These are phyloP conservation scores for Acanthosoma haemorrhoidale DNA, from an alignment of 2,888 invertebrate species.

Conservation along the genomic window DNA sequence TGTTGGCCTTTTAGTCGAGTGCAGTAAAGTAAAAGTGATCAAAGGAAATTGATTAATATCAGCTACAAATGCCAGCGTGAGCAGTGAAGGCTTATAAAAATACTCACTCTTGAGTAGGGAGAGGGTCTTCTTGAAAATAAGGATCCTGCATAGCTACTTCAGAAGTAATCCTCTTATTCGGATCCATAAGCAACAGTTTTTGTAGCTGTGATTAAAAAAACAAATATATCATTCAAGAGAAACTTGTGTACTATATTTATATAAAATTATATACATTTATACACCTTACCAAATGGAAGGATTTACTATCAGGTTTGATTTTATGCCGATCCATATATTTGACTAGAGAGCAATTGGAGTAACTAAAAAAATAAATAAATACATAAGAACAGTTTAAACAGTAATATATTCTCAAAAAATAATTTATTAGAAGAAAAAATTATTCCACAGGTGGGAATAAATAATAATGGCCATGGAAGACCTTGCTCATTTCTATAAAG, in stretches of 20 bases:
- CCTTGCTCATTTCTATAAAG: no score
- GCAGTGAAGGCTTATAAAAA: not conserved
- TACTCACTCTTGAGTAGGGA: slow-evolving; percentile 74
- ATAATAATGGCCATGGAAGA: slow-evolving; percentile 38
- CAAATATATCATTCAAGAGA: not conserved
- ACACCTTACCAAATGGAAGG: slow-evolving; percentile 64
- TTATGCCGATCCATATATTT: slow-evolving; percentile 96
- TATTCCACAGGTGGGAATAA: no score
- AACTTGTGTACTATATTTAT: not conserved
- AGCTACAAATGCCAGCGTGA: no score
- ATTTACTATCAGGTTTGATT: slow-evolving; percentile 88
- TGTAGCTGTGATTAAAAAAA: slow-evolving; percentile 54
- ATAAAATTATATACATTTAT: not conserved
- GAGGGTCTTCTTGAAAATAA: slow-evolving; percentile 91
- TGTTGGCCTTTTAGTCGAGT: no score
- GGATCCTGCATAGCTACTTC: slow-evolving; percentile 97
- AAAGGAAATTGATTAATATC: no score
- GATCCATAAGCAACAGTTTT: slow-evolving; percentile 91
- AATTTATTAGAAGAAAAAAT: not conserved
- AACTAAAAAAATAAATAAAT: slow-evolving; percentile 53
- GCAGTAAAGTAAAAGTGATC: no score
- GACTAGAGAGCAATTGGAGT: slow-evolving; percentile 79
- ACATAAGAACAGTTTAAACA: no score
- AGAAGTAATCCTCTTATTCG: slow-evolving; percentile 92
- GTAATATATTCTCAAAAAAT: not conserved